phyloP scores from a whole-genome alignment of 2,113 vertebrate genomes.

The Potamarius usumacintae region DNA sequence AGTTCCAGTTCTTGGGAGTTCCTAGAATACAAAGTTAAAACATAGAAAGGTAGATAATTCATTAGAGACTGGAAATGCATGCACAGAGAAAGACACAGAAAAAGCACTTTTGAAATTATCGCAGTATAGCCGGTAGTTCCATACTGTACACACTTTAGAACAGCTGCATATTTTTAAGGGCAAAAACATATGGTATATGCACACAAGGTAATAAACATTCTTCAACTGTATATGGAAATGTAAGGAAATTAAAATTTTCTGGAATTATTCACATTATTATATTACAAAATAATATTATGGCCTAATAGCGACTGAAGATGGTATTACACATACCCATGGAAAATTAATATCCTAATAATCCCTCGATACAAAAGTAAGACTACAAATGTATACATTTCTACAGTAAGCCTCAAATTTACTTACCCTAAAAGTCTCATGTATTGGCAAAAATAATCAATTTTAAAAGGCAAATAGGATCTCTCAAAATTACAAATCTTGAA shows the following conservation, averaged over 20 bases:
- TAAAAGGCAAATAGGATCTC: neutral
- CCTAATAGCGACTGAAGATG: neutral
- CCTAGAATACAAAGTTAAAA: neutral
- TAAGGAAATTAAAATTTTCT: neutral
- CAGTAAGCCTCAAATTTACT: neutral
- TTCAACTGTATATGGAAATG: neutral
- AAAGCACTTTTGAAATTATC: neutral
- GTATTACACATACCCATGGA: neutral
- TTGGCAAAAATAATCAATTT: neutral
- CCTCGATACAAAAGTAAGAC: neutral
- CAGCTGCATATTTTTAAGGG: neutral
- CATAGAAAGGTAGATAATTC: neutral
- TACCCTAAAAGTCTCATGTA: neutral
- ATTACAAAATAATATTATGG: neutral
- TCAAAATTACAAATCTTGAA: neutral
- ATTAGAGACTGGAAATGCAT: conserved; percentile 7
- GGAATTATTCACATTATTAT: neutral
- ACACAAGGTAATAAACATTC: neutral
- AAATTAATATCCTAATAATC: neutral
- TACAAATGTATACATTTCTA: neutral
- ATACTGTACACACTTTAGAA: neutral
- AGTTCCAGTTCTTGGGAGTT: neutral
- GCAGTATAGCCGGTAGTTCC: neutral
- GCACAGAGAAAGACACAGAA: neutral
- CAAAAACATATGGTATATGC: neutral